phyloP scores from a whole-genome alignment of 2,797 vertebrate genomes.

The Craterocephalus amniculus region DNA sequence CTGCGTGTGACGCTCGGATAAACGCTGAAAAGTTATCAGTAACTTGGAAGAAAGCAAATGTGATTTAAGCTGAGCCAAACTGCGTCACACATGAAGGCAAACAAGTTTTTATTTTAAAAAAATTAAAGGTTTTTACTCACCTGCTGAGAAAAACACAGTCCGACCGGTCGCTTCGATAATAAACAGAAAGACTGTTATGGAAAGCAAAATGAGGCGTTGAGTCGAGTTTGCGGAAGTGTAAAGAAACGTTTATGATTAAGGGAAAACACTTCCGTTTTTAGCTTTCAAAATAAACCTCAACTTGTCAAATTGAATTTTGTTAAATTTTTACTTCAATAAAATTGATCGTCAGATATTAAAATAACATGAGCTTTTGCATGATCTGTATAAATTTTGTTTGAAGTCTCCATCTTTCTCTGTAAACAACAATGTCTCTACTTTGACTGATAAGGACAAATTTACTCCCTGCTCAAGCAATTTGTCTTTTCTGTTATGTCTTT shows the following conservation, averaged over 20 bases:
- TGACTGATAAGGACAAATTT: no score
- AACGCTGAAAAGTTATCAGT: slow-evolving; percentile 52
- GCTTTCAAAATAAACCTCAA: slow-evolving; percentile 40
- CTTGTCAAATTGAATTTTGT: background rate
- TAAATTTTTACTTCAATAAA: background rate
- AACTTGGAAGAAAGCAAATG: slow-evolving; percentile 24
- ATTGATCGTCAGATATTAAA: no score
- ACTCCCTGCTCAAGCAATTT: no score
- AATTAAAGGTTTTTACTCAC: slow-evolving; percentile 44
- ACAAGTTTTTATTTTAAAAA: background rate
- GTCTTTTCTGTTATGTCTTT: background rate
- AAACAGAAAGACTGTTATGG: background rate
- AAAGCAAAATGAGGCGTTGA: background rate
- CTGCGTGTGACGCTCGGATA: slow-evolving; percentile 5
- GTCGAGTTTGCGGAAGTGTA: background rate
- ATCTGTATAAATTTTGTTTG: background rate
- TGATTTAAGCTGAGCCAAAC: slow-evolving; percentile 18
- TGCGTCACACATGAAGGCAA: slow-evolving; percentile 57
- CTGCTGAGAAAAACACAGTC: slow-evolving; percentile 3
- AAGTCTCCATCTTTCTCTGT: no score
- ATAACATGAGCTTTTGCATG: no score
- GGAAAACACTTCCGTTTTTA: background rate
- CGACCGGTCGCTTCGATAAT: accelerated
- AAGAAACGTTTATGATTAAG: accelerated
- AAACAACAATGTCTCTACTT: no score